Conservation (phyloP, 2,888 invertebrate species). For the Drosophila lacicola region DNA sequence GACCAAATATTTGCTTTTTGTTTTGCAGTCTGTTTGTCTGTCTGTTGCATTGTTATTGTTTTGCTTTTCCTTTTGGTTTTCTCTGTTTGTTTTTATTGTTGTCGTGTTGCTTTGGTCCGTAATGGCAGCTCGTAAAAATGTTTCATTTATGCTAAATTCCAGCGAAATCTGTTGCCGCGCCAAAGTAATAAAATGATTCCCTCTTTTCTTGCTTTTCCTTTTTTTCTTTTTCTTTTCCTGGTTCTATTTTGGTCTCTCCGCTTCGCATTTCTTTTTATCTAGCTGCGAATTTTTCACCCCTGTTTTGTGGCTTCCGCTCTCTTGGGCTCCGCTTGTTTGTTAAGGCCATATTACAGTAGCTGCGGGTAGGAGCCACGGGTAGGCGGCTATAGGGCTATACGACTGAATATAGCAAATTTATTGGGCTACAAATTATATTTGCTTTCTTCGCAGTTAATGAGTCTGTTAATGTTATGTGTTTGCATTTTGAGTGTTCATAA, state of each 20-base stretch:
- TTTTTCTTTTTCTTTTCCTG: slow-evolving; percentile 5
- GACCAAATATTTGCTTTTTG: slow-evolving; percentile 56
- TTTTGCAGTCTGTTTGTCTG: slow-evolving; percentile 43
- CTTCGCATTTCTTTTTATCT: slow-evolving; percentile 37
- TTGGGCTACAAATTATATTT: slow-evolving; percentile 78
- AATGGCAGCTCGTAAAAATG: slow-evolving; percentile 80
- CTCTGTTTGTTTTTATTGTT: slow-evolving; percentile 60
- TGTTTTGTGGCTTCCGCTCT: slow-evolving; percentile 67
- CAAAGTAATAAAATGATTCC: slow-evolving; percentile 76
- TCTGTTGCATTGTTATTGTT: slow-evolving; percentile 42
- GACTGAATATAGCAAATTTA: slow-evolving; percentile 65
- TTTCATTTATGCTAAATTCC: slow-evolving; percentile 80
- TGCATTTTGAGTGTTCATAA: slow-evolving; percentile 76
- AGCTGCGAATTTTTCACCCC: slow-evolving; percentile 30
- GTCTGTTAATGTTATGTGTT: slow-evolving; percentile 77
- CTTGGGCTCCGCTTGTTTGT: slow-evolving; percentile 44
- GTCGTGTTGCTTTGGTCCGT: slow-evolving; percentile 63
- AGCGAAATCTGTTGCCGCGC: slow-evolving; percentile 74
- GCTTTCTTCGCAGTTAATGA: slow-evolving; percentile 77
- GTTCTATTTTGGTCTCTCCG: slow-evolving; percentile 26
- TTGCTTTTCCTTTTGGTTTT: slow-evolving; percentile 43
- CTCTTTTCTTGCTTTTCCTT: slow-evolving; percentile 43
- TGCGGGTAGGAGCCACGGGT: slow-evolving; percentile 6
- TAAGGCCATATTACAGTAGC: slow-evolving; percentile 32
- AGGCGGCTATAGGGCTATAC: slow-evolving; percentile 13